Evolutionary conservation across 2,888 invertebrate genomes (phyloP), one percentile per base, ranked within the genome.

Genomic region (Drosophila tanythrix): DNA sequence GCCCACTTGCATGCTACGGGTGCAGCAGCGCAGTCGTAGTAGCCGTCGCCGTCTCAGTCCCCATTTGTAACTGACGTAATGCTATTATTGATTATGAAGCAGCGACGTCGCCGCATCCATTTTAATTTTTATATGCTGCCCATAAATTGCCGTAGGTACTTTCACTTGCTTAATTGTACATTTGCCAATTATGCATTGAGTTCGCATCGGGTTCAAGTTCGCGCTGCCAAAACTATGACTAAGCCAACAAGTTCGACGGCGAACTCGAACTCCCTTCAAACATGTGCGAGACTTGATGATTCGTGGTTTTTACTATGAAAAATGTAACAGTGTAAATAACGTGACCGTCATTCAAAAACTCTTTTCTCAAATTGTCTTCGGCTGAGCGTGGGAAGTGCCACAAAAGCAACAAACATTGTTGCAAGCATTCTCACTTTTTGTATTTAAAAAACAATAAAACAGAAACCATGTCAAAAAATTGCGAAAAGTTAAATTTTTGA

Each of bases 331-430:
- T 46, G 46, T 38, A 52, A 53, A 35, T 38, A 52, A 76, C 81
- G 62, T 76, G 77, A 70, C 53, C 57, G 38, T 52, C 81, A 77
- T 77, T 56, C 58, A 74, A 67, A 74, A 74, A 53, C 4, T 27
- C 43, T 66, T 77, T 72, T 77, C 58, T 55, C 50, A 81, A 77
- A 72, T 72, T 64, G 52, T 52, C 56, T 46, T 21, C 21, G 15
- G 46, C 46, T 35, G 48, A 67, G 75, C 80, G 83, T 82, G 79
- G 76, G 80, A 79, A 82, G 66, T 68, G 52, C 53, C 35, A 21
- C 25, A 61, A 40, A 46, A 59, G 18, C 56, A 56, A 48, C 52
- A 25, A 51, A 46, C 62, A 57, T 18, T 35, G n/a, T 31, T 50
- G 71, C 40, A 43, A 15, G 29, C 52, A 78, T 51, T 79, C 50